Evolutionary conservation across 2,888 invertebrate genomes (phyloP), one percentile per base, ranked within the genome.

Genomic region (Tenthredo distinguenda): DNA sequence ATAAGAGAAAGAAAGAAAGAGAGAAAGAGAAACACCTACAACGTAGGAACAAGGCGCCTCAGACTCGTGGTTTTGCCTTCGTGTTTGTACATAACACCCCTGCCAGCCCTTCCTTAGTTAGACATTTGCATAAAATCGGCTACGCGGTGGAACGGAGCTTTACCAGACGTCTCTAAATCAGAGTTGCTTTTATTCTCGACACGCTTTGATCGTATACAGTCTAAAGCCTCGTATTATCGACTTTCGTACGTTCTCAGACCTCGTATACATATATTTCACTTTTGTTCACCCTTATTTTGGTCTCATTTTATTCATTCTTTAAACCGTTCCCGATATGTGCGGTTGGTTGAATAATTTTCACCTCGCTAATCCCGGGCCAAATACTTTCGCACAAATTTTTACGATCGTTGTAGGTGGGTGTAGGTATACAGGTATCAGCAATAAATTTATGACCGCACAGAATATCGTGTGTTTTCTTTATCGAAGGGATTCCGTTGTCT

Each of bases 121-220:
- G 50, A 21, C 18, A 81, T 81, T 62, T 81, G 37, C 37, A 58
- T 62, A 34, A 81, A 81, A 81, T 62, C 62, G 81, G 58, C 12
- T 81, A 21, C 58, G 18, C n/a, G 79, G 79, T 58, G 55, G 79
- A 34, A 18, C 58, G 26, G 55, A 21, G 40, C 31, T 18, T 58
- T 7, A 12, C 58, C n/a, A 62, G 40, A 37, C 40, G 62, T 62
- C 40, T 62, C 58, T 62, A 40, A 81, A 81, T 62, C 62, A 62
- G 37, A 37, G 12, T n/a, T 58, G 50, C 10, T 62, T 81, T 81
- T 81, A 81, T 81, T 81, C 62, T 34, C 58, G 62, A 34, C 62
- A 81, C 81, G 58, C 37, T 50, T 62, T 81, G 81, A 37, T 81
- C 81, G 81, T 62, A 62, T 55, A 77, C 18, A 26, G 76, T 76